phyloP scores from a whole-genome alignment of 2,888 invertebrate species.

The Orthosia incerta region DNA sequence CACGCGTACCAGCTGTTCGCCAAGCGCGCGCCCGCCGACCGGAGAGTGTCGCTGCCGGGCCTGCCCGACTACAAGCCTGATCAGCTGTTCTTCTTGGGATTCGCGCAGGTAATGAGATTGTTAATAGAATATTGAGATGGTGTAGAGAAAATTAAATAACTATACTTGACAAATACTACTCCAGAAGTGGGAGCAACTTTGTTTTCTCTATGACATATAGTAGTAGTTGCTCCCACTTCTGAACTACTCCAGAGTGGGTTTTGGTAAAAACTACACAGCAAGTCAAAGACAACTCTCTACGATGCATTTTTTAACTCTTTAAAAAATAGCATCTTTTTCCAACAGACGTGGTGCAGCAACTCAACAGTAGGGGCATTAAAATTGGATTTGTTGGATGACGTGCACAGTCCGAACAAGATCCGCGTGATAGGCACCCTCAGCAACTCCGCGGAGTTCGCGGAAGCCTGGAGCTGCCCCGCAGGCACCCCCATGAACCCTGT shows the following conservation, averaged over 20 bases:
- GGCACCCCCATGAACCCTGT: slow-evolving; percentile 93
- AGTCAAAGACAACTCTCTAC: not conserved
- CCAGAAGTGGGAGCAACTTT: too few species aligned
- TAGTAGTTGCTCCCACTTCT: too few species aligned
- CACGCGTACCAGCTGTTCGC: slow-evolving; percentile 91
- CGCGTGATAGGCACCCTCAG: slow-evolving; percentile 93
- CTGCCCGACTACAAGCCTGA: slow-evolving; percentile 92
- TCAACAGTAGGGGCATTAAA: slow-evolving; percentile 93
- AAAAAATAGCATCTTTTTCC: not conserved
- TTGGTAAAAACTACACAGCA: too few species aligned
- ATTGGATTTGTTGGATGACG: slow-evolving; percentile 92
- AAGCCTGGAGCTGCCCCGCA: slow-evolving; percentile 92
- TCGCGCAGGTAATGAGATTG: slow-evolving; percentile 91
- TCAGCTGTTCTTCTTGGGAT: slow-evolving; percentile 95
- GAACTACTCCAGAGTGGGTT: too few species aligned
- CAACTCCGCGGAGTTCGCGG: slow-evolving; percentile 93
- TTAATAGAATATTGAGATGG: not conserved
- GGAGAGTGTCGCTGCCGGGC: slow-evolving; percentile 92
- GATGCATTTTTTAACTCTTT: not conserved
- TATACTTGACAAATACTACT: too few species aligned
- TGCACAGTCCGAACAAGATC: slow-evolving; percentile 94
- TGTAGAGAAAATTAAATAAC: too few species aligned
- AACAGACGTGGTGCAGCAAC: slow-evolving; percentile 96
- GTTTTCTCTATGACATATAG: too few species aligned
- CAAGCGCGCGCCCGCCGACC: slow-evolving; percentile 71